These are phyloP conservation scores for Drosophila arizonae DNA, from an alignment of 1,140 invertebrate genomes.

Conservation along the genomic window DNA sequence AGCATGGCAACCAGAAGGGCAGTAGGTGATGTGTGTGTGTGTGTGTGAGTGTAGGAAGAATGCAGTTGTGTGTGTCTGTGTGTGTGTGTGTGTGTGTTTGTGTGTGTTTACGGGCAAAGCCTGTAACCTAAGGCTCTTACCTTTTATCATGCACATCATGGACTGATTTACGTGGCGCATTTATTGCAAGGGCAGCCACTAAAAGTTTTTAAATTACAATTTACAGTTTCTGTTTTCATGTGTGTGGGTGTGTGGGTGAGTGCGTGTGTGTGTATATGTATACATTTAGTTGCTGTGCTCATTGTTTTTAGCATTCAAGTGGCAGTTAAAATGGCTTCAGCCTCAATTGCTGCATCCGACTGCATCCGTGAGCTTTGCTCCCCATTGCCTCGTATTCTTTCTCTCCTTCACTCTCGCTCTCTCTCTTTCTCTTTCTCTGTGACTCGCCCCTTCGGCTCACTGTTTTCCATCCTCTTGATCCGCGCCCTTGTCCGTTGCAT, in stretches of 20 bases:
- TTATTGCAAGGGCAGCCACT: conserved; percentile 61
- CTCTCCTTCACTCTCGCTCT: not conserved
- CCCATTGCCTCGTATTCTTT: too few species aligned
- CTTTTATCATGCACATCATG: conserved; percentile 45
- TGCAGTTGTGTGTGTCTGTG: not conserved
- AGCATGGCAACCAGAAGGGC: conserved; percentile 13
- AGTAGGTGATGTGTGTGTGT: not conserved
- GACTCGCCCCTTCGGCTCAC: too few species aligned
- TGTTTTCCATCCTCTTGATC: conserved; percentile 10
- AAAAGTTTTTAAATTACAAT: conserved; percentile 75
- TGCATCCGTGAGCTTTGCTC: conserved; percentile 21
- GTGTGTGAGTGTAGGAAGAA: not conserved
- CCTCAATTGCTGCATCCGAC: conserved; percentile 71
- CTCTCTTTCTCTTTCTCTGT: not conserved
- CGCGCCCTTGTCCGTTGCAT: conserved; percentile 49
- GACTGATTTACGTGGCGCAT: conserved; percentile 48
- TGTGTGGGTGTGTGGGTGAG: conserved; percentile 2
- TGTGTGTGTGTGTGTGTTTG: too few species aligned
- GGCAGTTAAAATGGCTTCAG: conserved; percentile 78
- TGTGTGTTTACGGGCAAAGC: not conserved
- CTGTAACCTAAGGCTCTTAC: conserved; percentile 23
- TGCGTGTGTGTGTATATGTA: conserved; percentile 19
- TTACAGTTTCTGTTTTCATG: conserved; percentile 52
- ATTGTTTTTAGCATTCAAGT: conserved; percentile 68
- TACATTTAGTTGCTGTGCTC: conserved; percentile 41